Evolutionary conservation across 2,797 vertebrate genomes (phyloP), one percentile per base, ranked within the genome.

Genomic region (Falco peregrinus): DNA sequence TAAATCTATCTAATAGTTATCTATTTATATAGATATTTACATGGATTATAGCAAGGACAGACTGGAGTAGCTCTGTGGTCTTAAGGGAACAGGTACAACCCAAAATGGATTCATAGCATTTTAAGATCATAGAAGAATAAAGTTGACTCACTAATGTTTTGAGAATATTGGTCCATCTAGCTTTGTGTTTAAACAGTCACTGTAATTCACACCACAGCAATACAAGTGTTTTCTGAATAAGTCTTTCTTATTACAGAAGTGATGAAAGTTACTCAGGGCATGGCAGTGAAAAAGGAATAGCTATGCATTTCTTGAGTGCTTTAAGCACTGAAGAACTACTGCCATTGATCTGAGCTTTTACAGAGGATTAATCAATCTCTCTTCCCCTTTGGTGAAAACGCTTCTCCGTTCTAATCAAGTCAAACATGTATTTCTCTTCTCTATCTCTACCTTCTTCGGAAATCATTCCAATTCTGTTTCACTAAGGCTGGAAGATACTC

Each of bases 331-430:
- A 73, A 73, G 45, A 95, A 60, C 67, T 84, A 45, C 50, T 76
- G 39, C 57, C 61, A 90, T 54, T 90, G 87, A 91, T 94, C 64
- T 80, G 63, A 90, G 80, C 35, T 95, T 95, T 94, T 83, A 89
- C 35, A 76, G 77, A 87, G 33, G n/a, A 90, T 85, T 95, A 90
- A 78, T 50, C 65, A 84, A 74, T 80, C 61, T 87, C 77, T 73
- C 70, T 29, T 61, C 65, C 71, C 84, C 48, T 87, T 71, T 54
- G 57, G 80, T 89, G 69, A 92, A 95, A 95, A 92, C 1, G 3
- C 35, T 95, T 94, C 50, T 76, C 24, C 51, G 28, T 91, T 92
- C 78, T 47, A 91, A 94, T 70, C 50, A 89, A 88, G 48, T 57
- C 53, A 84, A 96, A 81, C 54, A 70, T 1, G 0, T 88, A 74